Conservation (phyloP, 2,113 vertebrate species). For the Hydropotes inermis region DNA sequence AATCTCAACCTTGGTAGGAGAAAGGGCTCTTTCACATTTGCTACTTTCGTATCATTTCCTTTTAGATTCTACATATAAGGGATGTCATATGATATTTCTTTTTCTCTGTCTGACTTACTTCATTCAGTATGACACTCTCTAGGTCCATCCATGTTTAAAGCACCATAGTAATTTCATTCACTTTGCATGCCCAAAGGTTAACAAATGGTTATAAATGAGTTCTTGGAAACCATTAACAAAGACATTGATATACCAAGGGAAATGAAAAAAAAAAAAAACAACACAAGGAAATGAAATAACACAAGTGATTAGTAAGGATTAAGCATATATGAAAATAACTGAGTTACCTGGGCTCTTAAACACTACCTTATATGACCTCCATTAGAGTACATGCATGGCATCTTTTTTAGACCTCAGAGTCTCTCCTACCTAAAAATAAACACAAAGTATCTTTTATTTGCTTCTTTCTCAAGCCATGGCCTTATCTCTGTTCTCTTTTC, state of each 20-base stretch:
- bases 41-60: neutral
- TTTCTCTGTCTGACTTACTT: neutral
- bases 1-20: neutral
- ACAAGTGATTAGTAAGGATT: neutral
- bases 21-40: neutral
- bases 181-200: neutral
- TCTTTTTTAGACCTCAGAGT: neutral
- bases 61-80: neutral
- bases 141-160: neutral
- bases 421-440: neutral
- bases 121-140: neutral
- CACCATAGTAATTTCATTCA: neutral
- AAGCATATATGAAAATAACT: neutral
- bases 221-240: neutral
- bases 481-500: neutral
- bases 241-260: neutral
- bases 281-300: neutral
- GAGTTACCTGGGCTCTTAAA: neutral
- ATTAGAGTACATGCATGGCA: neutral
- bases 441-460: neutral
- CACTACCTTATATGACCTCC: neutral
- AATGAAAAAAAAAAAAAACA: neutral
- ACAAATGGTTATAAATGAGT: neutral
- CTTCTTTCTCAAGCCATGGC: neutral
- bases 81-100: neutral